These are phyloP conservation scores for Siniperca knerii DNA, from an alignment of 2,113 vertebrate genomes.

Conservation along the genomic window DNA sequence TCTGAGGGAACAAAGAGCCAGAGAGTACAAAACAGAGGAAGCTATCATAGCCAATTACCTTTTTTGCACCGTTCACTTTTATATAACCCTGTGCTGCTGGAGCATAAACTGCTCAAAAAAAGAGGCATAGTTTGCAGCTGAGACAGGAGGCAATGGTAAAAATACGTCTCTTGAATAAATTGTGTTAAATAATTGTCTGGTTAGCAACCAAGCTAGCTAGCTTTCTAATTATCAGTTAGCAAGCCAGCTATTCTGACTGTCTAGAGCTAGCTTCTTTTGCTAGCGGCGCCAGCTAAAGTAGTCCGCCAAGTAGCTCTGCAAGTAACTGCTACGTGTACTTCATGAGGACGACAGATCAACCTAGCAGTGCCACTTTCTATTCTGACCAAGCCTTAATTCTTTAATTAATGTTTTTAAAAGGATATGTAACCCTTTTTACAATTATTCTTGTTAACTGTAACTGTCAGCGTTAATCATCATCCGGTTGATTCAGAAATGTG, in stretches of 20 bases:
- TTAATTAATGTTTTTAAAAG: not conserved
- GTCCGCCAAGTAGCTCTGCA: not conserved
- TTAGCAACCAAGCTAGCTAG: not conserved
- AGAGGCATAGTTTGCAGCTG: not conserved
- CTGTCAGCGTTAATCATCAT: slow-evolving; percentile 2
- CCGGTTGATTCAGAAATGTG: not conserved
- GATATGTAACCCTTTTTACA: not conserved
- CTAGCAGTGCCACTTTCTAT: not conserved
- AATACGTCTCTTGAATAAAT: not conserved
- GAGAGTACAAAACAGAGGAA: not conserved
- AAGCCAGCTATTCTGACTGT: no score
- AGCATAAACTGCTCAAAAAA: not conserved
- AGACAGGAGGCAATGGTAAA: not conserved
- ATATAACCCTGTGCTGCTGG: not conserved
- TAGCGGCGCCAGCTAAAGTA: not conserved
- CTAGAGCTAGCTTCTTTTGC: no score
- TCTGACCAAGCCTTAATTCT: not conserved
- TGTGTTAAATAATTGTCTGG: not conserved
- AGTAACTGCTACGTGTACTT: not conserved
- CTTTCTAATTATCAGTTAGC: not conserved
- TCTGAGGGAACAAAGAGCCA: not conserved
- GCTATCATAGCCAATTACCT: not conserved
- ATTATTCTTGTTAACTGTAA: not conserved
- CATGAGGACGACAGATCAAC: not conserved
- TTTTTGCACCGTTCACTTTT: not conserved